Percentiles rank a stretch among this genome's conserved stretches.
phyloP scores from a whole-genome alignment of 2,888 invertebrate species.

The Odontocerum albicorne region DNA sequence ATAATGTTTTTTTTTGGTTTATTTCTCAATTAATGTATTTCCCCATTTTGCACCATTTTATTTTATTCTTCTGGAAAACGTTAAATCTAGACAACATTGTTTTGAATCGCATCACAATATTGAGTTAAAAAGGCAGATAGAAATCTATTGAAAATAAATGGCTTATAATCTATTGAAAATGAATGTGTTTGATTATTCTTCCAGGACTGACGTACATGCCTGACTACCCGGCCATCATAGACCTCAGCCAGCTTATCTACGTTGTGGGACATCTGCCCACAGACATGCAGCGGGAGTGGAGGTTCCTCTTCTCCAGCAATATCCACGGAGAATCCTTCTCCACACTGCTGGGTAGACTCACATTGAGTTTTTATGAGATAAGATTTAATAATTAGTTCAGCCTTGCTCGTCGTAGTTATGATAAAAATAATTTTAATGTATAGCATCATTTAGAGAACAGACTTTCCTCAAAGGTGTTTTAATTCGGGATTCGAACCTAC shows the following conservation, averaged over 20 bases:
- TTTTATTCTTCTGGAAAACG: too few species aligned
- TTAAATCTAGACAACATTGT: too few species aligned
- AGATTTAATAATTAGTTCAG: too few species aligned
- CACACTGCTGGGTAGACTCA: slow-evolving; percentile 64
- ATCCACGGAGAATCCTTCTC: slow-evolving; percentile 91
- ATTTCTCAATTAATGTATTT: background rate
- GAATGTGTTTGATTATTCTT: background rate
- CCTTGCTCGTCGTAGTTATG: too few species aligned
- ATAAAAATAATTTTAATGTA: too few species aligned
- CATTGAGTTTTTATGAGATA: background rate
- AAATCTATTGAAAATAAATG: slow-evolving; percentile 22
- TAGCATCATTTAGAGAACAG: too few species aligned
- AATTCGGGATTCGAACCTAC: too few species aligned
- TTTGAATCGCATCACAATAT: too few species aligned
- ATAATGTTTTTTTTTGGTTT: too few species aligned
- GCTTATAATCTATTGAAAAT: slow-evolving; percentile 1
- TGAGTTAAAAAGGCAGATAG: slow-evolving; percentile 19
- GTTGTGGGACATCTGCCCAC: slow-evolving; percentile 78
- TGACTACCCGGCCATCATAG: slow-evolving; percentile 70
- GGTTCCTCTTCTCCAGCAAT: slow-evolving; percentile 83
- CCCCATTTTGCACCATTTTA: background rate
- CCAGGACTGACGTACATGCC: slow-evolving; percentile 71
- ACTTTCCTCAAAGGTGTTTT: too few species aligned
- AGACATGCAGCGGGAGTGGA: slow-evolving; percentile 77
- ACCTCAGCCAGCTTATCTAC: slow-evolving; percentile 77